phyloP scores from a whole-genome alignment of 2,888 invertebrate genomes.

The Myopa testacea region DNA sequence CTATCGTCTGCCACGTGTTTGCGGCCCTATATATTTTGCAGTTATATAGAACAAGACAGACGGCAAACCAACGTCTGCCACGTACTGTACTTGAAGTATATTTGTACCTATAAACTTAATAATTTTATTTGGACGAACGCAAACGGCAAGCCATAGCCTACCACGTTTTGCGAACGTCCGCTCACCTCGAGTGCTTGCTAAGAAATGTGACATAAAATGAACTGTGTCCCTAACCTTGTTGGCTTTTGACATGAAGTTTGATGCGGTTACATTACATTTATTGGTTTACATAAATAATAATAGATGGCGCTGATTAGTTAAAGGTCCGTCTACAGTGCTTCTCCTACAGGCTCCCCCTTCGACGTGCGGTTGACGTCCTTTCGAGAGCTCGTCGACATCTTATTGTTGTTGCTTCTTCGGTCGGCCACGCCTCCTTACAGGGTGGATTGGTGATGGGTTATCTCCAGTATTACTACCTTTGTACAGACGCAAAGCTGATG shows the following conservation, averaged over 20 bases:
- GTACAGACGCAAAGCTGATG: slow-evolving; percentile 38
- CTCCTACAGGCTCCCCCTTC: slow-evolving; percentile 43
- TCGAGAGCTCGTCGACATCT: slow-evolving; percentile 36
- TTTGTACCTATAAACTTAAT: background rate
- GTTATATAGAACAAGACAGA: background rate
- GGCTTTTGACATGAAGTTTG: too few relatives aligned
- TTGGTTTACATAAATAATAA: background rate
- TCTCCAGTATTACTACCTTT: slow-evolving; percentile 32
- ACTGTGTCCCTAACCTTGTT: too few relatives aligned
- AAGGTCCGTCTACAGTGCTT: background rate
- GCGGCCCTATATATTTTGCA: too few relatives aligned
- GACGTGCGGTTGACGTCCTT: slow-evolving; percentile 26
- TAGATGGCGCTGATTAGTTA: background rate
- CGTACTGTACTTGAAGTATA: background rate
- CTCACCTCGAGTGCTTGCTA: slow-evolving; percentile 6
- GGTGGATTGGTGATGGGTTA: slow-evolving; percentile 38
- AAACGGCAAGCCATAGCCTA: slow-evolving; percentile 4
- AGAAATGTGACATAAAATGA: background rate
- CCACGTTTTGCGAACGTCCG: background rate
- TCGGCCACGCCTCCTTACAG: slow-evolving; percentile 32
- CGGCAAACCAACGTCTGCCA: slow-evolving; percentile 8
- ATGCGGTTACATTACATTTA: too few relatives aligned
- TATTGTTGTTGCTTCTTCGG: slow-evolving; percentile 27
- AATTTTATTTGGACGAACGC: background rate
- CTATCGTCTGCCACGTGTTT: background rate